Evolutionary conservation across 2,888 invertebrate species (phyloP).

Genomic region (Lumbricus terrestris): DNA sequence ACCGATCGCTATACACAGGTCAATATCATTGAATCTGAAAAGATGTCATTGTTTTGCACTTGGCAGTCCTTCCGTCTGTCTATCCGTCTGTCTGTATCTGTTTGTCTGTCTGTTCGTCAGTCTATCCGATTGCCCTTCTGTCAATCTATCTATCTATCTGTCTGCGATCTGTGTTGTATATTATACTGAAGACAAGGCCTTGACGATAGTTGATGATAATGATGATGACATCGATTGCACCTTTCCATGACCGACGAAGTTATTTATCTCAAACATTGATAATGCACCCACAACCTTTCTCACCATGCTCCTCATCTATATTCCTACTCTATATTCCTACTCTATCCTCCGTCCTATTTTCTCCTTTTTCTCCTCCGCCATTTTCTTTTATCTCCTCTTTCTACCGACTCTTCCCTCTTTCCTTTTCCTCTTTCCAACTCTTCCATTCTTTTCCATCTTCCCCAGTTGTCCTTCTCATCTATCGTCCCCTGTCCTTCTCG

Average conservation of each 20-base stretch:
- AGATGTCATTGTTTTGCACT: not conserved
- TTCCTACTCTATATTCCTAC: too few relatives aligned
- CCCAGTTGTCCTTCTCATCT: too few relatives aligned
- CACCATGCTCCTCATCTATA: too few relatives aligned
- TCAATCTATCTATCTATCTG: not conserved
- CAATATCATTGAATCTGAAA: not conserved
- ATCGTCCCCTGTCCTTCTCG: too few relatives aligned
- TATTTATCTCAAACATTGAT: not conserved
- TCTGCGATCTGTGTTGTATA: not conserved
- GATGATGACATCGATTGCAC: not conserved
- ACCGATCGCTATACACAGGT: not conserved
- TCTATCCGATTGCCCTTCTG: not conserved
- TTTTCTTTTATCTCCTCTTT: not conserved
- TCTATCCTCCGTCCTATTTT: too few relatives aligned
- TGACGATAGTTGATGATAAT: not conserved
- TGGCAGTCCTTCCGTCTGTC: too few relatives aligned
- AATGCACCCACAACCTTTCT: not conserved
- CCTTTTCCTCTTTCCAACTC: not conserved
- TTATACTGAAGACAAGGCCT: not conserved
- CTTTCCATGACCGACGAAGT: not conserved
- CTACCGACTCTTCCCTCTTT: not conserved
- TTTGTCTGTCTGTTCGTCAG: not conserved
- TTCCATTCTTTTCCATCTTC: too few relatives aligned
- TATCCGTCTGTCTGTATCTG: too few relatives aligned
- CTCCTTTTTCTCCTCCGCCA: not conserved